Evolutionary conservation across 2,797 vertebrate species (phyloP), one percentile per base, ranked within the genome.

Genomic region (Spheniscus humboldti): DNA sequence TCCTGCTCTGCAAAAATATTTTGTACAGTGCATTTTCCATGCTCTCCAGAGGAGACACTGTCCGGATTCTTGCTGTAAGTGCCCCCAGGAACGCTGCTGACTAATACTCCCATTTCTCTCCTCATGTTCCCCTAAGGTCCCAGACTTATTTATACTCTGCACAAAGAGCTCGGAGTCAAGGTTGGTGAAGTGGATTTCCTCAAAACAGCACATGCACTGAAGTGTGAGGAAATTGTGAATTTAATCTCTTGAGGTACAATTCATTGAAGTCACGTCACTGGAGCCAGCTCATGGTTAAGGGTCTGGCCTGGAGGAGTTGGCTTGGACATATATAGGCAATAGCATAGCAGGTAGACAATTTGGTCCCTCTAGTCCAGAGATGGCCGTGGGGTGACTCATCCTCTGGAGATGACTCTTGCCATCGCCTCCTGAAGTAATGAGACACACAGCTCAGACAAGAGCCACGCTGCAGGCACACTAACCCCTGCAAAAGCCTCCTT

Each of bases 1-100:
- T 96, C 97, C 97, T 96, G 91, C 86, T 78, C 88, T 17, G 89
- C 72, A 90, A 59, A 94, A 96, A 96, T 97, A 93, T 95, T 95
- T 95, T 90, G 86, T 33, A 60, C 84, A 35, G 72, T 53, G 84
- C 83, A 7, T 95, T 97, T 94, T 90, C 88, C 67, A 1, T 0
- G 66, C 74, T 84, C 69, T 93, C 90, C 71, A 41, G 89, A 82
- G 64, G 88, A 86, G 81, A 82, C 76, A 73, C 28, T 83, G 84
- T 69, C 75, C 33, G 4, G 74, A 37, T 67, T 76, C 76, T 37
- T 78, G 86, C 92, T 67, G 59, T 39, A 69, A 82, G 91, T 23
- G 66, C 35, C 86, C 94, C 87, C 76, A 2, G 57, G n/a, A 95
- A 77, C 3, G 2, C 55, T 96, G 96, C 94, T 96, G 95, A 94